Percentiles rank a stretch among this genome's conserved stretches.
phyloP scores from a whole-genome alignment of 2,113 vertebrate genomes.

The Eretmochelys imbricata region DNA sequence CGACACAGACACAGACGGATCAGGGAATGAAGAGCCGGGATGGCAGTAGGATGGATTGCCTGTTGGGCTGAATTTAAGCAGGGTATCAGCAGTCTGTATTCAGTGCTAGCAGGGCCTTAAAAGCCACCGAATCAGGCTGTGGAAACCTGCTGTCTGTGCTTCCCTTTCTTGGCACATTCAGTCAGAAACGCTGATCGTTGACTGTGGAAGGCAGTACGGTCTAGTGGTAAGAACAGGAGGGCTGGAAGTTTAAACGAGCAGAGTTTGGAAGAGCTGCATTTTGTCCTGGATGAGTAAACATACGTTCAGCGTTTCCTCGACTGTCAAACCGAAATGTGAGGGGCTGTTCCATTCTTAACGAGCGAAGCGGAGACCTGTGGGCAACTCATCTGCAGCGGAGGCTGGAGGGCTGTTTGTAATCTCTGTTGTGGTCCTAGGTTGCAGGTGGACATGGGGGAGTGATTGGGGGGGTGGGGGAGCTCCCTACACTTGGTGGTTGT shows the following conservation, averaged over 20 bases:
- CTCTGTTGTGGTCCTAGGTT: background rate
- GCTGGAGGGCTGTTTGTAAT: background rate
- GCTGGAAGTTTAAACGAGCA: background rate
- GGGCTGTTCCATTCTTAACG: background rate
- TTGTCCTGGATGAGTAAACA: too few relatives aligned
- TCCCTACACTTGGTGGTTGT: too few relatives aligned
- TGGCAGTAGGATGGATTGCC: background rate
- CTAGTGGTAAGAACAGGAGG: background rate
- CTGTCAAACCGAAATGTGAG: too few relatives aligned
- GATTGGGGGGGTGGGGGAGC: background rate
- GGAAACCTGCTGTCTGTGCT: background rate
- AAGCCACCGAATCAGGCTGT: slow-evolving; percentile 15
- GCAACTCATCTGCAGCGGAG: background rate
- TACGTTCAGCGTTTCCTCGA: background rate
- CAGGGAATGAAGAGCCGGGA: background rate
- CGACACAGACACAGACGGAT: background rate
- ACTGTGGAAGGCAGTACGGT: background rate
- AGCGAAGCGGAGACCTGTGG: too few relatives aligned
- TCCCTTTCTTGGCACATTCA: background rate
- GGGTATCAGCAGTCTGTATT: slow-evolving; percentile 35
- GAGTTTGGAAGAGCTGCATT: background rate
- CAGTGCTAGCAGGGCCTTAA: slow-evolving; percentile 38
- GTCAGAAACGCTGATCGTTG: background rate
- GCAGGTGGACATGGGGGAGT: background rate
- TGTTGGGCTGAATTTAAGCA: background rate